phyloP scores from a whole-genome alignment of 2,888 invertebrate species.

The Aelia acuminata region DNA sequence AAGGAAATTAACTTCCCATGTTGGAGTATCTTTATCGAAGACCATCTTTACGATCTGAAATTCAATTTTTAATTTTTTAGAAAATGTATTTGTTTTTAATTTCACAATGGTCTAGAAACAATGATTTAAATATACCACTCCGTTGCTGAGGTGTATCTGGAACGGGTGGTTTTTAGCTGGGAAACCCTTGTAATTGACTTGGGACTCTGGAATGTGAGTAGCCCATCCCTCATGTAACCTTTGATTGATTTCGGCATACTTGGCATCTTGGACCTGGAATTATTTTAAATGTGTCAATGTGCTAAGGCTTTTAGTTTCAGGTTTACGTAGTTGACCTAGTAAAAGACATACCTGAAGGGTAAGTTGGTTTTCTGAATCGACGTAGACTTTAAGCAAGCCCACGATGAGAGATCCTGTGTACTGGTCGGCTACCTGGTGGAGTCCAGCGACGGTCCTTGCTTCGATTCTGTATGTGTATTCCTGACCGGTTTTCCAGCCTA shows the following conservation, averaged over 20 bases:
- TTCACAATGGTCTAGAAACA: not conserved
- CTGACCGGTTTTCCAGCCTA: constrained; percentile 68
- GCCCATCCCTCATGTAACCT: constrained; percentile 69
- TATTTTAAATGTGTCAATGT: not conserved
- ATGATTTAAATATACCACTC: constrained; percentile 70
- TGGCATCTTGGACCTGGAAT: constrained; percentile 70
- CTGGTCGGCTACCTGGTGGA: constrained; percentile 73
- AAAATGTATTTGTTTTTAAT: not conserved
- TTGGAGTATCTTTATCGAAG: constrained; percentile 73
- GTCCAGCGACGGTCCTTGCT: constrained; percentile 74
- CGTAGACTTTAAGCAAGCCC: constrained; percentile 74
- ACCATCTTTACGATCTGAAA: constrained; percentile 72
- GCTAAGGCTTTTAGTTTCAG: too few species aligned
- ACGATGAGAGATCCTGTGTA: constrained; percentile 73
- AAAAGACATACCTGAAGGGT: constrained; percentile 64
- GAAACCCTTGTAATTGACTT: constrained; percentile 73
- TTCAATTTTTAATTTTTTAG: not conserved
- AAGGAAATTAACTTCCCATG: constrained; percentile 79
- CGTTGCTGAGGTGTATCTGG: constrained; percentile 75
- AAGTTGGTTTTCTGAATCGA: constrained; percentile 66
- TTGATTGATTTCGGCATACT: constrained; percentile 73
- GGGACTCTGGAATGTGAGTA: constrained; percentile 70
- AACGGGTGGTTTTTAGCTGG: constrained; percentile 74
- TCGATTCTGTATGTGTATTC: constrained; percentile 69
- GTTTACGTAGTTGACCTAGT: not conserved